Percentiles rank a stretch among this genome's conserved stretches.
Evolutionary conservation across 2,888 invertebrate genomes (phyloP).

Genomic region (Cantharis nigra): DNA sequence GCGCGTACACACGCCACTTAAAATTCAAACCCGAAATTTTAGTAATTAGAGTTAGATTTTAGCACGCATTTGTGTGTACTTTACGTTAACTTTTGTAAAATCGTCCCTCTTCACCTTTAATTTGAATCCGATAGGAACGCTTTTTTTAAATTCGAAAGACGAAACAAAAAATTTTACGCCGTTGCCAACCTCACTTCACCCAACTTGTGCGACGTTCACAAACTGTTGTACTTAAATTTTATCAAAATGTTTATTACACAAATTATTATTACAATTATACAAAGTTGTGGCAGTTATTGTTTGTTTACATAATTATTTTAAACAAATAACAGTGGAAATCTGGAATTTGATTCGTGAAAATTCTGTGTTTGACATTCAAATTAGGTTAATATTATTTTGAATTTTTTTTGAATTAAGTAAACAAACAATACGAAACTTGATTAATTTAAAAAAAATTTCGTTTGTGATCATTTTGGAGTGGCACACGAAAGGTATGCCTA

Average conservation of each 20-base stretch:
- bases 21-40: conserved; percentile 11
- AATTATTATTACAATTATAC: background rate
- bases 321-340: background rate
- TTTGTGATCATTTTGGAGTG: too few relatives aligned
- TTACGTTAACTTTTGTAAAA: background rate
- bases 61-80: background rate
- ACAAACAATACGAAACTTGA: background rate
- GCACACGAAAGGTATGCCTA: too few relatives aligned
- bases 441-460: background rate
- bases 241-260: background rate
- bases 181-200: background rate
- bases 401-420: background rate
- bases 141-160: conserved; percentile 1
- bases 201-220: background rate
- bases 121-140: background rate
- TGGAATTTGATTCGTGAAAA: too few relatives aligned
- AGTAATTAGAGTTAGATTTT: background rate
- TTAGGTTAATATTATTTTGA: background rate
- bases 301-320: background rate
- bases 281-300: background rate
- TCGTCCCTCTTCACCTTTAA: background rate
- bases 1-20: conserved; percentile 36
- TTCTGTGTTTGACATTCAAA: background rate
- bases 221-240: conserved; percentile 3
- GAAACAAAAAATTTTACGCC: background rate